Conservation (phyloP, 2,888 invertebrate genomes). For the Drosophila infuscata region DNA sequence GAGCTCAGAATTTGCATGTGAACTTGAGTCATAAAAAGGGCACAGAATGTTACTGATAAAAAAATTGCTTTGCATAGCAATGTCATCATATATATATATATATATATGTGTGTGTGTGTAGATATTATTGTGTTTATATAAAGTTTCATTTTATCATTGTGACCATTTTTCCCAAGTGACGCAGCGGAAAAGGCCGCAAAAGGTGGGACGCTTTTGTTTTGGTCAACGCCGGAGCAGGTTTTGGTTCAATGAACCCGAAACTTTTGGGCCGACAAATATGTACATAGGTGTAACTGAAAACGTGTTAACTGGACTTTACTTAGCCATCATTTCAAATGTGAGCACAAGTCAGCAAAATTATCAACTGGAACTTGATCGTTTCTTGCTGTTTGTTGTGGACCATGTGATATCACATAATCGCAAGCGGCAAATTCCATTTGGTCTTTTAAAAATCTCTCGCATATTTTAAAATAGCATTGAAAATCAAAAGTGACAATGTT, state of each 20-base stretch:
- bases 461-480: conserved; percentile 32
- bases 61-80: conserved; percentile 37
- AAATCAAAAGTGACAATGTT: conserved; percentile 35
- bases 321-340: conserved; percentile 33
- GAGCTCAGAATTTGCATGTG: conserved; percentile 43
- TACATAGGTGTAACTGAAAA: conserved; percentile 44
- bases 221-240: conserved; percentile 56
- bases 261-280: conserved; percentile 26
- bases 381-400: background rate
- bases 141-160: conserved; percentile 36
- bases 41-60: conserved; percentile 44
- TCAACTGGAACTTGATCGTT: conserved; percentile 9
- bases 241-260: conserved; percentile 64
- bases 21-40: conserved; percentile 49
- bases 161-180: conserved; percentile 65
- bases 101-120: conserved; percentile 3
- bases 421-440: conserved; percentile 29
- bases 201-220: conserved; percentile 55
- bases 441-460: conserved; percentile 32
- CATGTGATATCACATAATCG: conserved; percentile 38
- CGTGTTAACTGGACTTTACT: conserved; percentile 49
- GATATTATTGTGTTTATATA: conserved; percentile 24
- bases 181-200: conserved; percentile 51
- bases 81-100: conserved; percentile 18
- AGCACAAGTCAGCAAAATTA: conserved; percentile 52